Percentiles rank a stretch among this genome's conserved stretches.
Conservation (phyloP, 2,797 vertebrate genomes). For the Rhinoraja longicauda region DNA sequence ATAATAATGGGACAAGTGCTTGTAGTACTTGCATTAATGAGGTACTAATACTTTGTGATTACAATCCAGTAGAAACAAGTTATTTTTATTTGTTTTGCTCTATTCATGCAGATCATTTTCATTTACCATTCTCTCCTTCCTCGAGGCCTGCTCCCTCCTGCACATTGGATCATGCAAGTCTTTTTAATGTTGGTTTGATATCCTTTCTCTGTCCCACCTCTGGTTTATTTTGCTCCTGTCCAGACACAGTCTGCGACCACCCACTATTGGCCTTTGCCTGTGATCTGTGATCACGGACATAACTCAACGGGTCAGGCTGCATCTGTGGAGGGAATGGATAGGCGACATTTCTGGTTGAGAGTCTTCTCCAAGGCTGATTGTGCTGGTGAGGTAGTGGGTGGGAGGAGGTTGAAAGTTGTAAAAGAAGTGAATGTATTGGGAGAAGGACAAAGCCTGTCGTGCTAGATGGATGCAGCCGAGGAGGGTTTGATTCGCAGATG, state of each 20-base stretch:
- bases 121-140: neutral
- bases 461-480: no score
- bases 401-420: no score
- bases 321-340: no score
- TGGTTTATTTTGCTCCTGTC: neutral
- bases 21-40: neutral
- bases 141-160: neutral
- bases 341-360: no score
- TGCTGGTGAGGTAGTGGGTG: no score
- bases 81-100: neutral
- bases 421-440: no score
- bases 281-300: neutral
- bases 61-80: neutral
- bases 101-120: neutral
- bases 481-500: no score
- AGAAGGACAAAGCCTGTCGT: no score
- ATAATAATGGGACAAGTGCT: conserved; percentile 1
- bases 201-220: neutral
- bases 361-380: neutral
- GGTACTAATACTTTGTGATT: neutral
- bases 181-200: neutral
- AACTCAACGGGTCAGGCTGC: no score
- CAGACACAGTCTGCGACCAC: neutral
- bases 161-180: neutral
- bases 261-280: neutral